phyloP scores from a whole-genome alignment of 2,888 invertebrate species.

The Timema cristinae region DNA sequence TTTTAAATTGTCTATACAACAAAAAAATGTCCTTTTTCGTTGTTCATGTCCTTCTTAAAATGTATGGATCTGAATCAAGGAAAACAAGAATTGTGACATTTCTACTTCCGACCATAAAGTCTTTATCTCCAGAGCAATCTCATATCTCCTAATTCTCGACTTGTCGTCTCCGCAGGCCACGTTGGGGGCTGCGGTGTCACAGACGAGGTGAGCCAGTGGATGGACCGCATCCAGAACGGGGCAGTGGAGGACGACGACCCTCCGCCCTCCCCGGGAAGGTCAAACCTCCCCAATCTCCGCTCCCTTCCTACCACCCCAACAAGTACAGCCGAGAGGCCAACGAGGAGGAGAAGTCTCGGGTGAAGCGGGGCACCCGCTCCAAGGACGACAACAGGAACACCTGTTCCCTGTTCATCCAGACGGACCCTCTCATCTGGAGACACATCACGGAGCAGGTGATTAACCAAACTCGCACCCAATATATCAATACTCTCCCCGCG shows the following conservation, averaged over 20 bases:
- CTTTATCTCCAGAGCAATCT: no score
- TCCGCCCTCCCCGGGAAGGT: conserved; percentile 8
- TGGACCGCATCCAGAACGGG: conserved; percentile 75
- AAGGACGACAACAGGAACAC: conserved; percentile 73
- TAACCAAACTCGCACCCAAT: conserved; percentile 26
- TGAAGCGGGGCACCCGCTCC: conserved; percentile 55
- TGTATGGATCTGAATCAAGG: no score
- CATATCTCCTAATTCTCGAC: no score
- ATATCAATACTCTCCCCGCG: no score
- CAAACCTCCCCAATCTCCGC: conserved; percentile 20
- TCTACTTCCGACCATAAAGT: no score
- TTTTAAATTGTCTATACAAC: no score
- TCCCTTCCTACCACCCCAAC: conserved; percentile 41
- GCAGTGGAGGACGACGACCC: conserved; percentile 42
- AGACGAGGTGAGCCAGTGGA: conserved; percentile 85
- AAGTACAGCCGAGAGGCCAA: conserved; percentile 80
- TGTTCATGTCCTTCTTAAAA: no score
- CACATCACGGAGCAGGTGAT: conserved; percentile 83
- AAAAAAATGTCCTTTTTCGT: no score
- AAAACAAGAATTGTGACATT: no score
- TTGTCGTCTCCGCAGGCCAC: conserved; percentile 56
- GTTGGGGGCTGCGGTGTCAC: conserved; percentile 84
- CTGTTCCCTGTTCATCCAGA: conserved; percentile 95
- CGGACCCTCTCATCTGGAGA: conserved; percentile 96
- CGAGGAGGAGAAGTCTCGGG: conserved; percentile 48